Base-by-base conservation (phyloP, 2,888 invertebrate genomes). In the Timema podura region DNA sequence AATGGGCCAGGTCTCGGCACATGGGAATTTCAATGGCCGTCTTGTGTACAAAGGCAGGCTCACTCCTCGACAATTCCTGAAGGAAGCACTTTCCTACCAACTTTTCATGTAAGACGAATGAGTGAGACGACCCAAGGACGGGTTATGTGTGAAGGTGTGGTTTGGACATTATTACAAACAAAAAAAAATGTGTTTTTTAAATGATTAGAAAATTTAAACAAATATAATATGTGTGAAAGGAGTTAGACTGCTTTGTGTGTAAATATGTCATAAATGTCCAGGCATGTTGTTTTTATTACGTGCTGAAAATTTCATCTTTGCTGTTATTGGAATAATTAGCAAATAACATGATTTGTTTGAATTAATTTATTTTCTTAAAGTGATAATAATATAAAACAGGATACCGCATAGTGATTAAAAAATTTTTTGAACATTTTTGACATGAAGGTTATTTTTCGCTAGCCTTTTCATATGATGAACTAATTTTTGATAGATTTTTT, bases 1-100 rank as follows among this genome's bases (percentile, higher is more conserved):
- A 75, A 81, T 82, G 81, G 82, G 80, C 81, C 81, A 81, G 81
- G 81, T 81, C 80, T 49, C 61, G 48, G 16, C 59, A 68, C 51
- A 66, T 66, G 49, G 48, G 48, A 16, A 65, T 54, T 46, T 67
- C 54, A 54, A 67, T 70, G 67, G 45, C 47, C 49, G 65, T 65
- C 64, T 68, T 61, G 69, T 69, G 71, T 68, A 68, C 48, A 48
- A 66, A 70, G 72, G 72, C 72, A 73, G 72, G 72, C 72, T 73
- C 72, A 73, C 72, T 73, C 72, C 72, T 73, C 68, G 48, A 68
- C 59, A 70, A 64, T 64, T 68, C 65, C 57, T 61, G 57, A 8
- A 30, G 61, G 68, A 68, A 61, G 61, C 16, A 46, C 11, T 30
- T 30, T 5, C 6, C 61, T 68, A 48, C 68, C 47, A 48, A 59